These are phyloP conservation scores for Schizopygopsis pylzovi DNA, from an alignment of 2,797 vertebrate species.

Conservation along the genomic window DNA sequence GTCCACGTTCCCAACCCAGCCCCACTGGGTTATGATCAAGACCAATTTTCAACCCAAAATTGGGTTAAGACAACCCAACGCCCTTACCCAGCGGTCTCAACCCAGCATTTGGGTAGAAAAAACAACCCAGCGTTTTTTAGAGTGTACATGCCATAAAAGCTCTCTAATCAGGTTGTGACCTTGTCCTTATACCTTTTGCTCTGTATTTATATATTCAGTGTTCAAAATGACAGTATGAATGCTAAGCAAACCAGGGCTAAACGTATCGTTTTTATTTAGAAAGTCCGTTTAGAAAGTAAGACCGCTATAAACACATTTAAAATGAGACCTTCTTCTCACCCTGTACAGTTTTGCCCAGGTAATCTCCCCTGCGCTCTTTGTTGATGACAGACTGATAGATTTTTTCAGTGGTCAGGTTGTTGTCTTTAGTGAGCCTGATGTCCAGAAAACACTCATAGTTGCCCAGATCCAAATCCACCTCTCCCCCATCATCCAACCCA, in stretches of 20 bases:
- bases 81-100: too few relatives aligned
- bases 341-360: conserved; percentile 96
- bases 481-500: conserved; percentile 87
- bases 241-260: not conserved
- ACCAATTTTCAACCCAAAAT: too few relatives aligned
- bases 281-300: not conserved
- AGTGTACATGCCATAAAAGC: not conserved
- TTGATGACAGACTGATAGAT: conserved; percentile 98
- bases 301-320: not conserved
- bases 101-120: too few relatives aligned
- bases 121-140: too few relatives aligned
- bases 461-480: conserved; percentile 94
- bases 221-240: not conserved
- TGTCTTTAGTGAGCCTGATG: conserved; percentile 93
- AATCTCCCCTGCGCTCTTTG: conserved; percentile 95
- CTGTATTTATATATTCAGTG: not conserved
- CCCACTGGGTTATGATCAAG: too few relatives aligned
- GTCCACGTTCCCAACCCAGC: too few relatives aligned
- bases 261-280: not conserved
- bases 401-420: conserved; percentile 96
- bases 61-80: too few relatives aligned
- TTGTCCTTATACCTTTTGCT: not conserved
- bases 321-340: conserved; percentile 72
- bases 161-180: not conserved
- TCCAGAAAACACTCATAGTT: conserved; percentile 97